phyloP scores from a whole-genome alignment of 2,888 invertebrate species.

The Heliconius cydno region DNA sequence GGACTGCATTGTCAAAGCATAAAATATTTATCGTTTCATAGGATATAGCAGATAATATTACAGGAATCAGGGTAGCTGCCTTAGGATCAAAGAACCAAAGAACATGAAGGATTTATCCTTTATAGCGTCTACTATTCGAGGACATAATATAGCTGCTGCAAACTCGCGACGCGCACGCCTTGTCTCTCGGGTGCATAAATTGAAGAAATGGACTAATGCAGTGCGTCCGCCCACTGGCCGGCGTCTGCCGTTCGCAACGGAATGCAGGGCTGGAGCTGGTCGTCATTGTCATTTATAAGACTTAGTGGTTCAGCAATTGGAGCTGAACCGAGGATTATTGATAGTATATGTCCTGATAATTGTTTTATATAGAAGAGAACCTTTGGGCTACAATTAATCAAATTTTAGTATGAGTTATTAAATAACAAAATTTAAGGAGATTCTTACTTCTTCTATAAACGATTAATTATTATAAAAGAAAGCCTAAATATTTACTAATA shows the following conservation, averaged over 20 bases:
- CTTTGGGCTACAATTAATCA: neutral
- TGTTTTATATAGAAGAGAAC: neutral
- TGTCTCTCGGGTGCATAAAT: constrained; percentile 56
- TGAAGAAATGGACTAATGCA: constrained; percentile 67
- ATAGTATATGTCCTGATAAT: neutral
- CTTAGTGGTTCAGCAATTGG: constrained; percentile 41
- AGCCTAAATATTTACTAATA: neutral
- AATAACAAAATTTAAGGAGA: no score
- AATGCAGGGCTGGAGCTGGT: constrained; percentile 48
- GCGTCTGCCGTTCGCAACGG: constrained; percentile 52
- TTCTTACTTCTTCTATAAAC: neutral
- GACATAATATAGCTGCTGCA: constrained; percentile 14
- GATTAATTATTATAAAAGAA: neutral
- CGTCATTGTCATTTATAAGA: constrained; percentile 34
- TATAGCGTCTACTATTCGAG: neutral
- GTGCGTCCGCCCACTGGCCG: constrained; percentile 62
- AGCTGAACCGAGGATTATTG: constrained; percentile 1
- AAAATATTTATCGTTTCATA: neutral
- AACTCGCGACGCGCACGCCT: constrained; percentile 33
- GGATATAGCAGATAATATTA: neutral
- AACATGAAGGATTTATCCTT: constrained; percentile 7
- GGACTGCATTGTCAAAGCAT: neutral
- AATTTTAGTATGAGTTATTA: neutral
- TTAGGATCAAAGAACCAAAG: neutral
- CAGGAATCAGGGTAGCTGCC: neutral